Conservation (phyloP, 2,888 invertebrate genomes). For the Proisotoma minuta region DNA sequence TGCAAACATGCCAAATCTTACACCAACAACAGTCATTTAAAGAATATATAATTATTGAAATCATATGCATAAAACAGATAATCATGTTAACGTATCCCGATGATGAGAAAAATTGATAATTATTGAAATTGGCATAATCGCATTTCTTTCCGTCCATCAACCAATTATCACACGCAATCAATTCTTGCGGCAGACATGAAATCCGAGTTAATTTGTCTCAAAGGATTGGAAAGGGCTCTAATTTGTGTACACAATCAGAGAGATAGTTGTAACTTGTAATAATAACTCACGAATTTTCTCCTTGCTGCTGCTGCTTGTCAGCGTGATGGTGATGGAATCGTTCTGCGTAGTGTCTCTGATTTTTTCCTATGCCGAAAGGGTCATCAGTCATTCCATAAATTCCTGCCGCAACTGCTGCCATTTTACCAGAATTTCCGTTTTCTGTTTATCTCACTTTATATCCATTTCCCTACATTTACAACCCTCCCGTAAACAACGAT, state of each 20-base stretch:
- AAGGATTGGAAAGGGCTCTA: too few species aligned
- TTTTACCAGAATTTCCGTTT: conserved; percentile 19
- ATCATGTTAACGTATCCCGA: too few species aligned
- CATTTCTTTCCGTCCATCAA: too few species aligned
- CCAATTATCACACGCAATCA: too few species aligned
- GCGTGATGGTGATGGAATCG: conserved; percentile 13
- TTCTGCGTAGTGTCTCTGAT: conserved; percentile 9
- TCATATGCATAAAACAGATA: too few species aligned
- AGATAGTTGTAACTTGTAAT: conserved; percentile 1
- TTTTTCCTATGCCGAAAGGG: conserved; percentile 40
- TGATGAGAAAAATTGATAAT: too few species aligned
- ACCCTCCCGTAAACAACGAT: neutral
- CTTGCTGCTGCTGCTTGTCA: neutral
- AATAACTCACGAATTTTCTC: conserved; percentile 8
- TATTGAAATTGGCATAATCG: too few species aligned
- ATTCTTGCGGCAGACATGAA: too few species aligned
- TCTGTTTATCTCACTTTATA: neutral
- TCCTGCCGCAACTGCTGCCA: conserved; percentile 48
- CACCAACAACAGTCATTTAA: too few species aligned
- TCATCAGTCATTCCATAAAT: conserved; percentile 49
- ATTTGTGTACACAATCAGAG: conserved; percentile 13
- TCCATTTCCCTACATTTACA: neutral
- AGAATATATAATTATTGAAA: too few species aligned
- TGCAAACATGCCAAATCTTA: too few species aligned
- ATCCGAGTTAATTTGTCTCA: too few species aligned